These are phyloP conservation scores for Sapayoa aenigma DNA, from an alignment of 2,113 vertebrate species.

Conservation along the genomic window DNA sequence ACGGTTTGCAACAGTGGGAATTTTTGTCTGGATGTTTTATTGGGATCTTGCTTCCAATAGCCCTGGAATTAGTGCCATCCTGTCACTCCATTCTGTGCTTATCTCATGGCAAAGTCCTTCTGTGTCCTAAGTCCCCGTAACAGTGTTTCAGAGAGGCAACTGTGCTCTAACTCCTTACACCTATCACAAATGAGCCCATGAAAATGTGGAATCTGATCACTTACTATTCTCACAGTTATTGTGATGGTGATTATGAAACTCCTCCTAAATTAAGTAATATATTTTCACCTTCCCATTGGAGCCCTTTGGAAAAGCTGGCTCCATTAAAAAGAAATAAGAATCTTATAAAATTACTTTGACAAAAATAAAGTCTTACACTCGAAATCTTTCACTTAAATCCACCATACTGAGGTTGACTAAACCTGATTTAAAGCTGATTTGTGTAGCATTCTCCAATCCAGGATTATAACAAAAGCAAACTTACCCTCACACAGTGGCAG, in stretches of 20 bases:
- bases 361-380: not conserved
- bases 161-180: not conserved
- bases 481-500: not conserved
- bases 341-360: not conserved
- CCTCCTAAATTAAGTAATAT: not conserved
- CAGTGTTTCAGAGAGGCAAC: not conserved
- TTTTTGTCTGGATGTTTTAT: not conserved
- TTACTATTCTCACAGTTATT: not conserved
- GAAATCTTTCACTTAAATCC: not conserved
- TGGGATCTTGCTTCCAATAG: not conserved
- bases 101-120: not conserved
- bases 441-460: not conserved
- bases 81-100: not conserved
- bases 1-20: not conserved
- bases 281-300: not conserved
- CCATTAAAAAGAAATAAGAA: not conserved
- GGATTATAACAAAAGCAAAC: not conserved
- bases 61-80: rapidly evolving
- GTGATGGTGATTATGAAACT: not conserved
- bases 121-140: not conserved
- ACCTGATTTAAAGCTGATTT: not conserved
- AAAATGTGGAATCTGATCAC: not conserved
- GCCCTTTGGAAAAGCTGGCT: not conserved
- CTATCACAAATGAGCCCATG: not conserved
- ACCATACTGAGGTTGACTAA: not conserved